These are phyloP conservation scores for Lontra canadensis DNA, from an alignment of 2,113 vertebrate genomes.

Conservation along the genomic window DNA sequence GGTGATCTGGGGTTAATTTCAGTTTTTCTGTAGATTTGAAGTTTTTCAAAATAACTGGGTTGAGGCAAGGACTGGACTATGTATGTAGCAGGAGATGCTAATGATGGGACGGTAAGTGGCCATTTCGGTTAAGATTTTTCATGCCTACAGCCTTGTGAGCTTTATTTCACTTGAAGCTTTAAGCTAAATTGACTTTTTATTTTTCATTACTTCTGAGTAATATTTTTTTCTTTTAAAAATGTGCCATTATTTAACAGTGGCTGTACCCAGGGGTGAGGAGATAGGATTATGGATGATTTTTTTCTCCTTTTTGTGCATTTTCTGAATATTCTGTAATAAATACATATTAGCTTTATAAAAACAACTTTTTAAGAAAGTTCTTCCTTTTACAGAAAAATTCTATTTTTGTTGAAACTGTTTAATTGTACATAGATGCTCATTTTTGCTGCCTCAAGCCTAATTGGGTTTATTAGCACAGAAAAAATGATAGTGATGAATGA, in stretches of 20 bases:
- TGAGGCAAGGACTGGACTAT: background rate
- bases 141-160: background rate
- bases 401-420: background rate
- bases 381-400: background rate
- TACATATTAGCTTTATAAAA: background rate
- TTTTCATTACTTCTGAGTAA: background rate
- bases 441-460: background rate
- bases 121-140: background rate
- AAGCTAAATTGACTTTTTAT: background rate
- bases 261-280: background rate
- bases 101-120: background rate
- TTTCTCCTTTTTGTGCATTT: background rate
- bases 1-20: background rate
- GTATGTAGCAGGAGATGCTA: background rate
- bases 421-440: background rate
- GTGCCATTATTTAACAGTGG: background rate
- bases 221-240: background rate
- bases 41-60: background rate
- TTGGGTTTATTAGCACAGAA: background rate
- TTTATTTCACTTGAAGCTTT: background rate
- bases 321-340: background rate
- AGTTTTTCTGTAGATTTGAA: background rate
- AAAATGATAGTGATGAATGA: background rate
- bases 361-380: background rate
- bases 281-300: background rate